Percentiles rank a stretch among this genome's conserved stretches.
Conservation (phyloP, 2,888 invertebrate genomes). For the Oscheius sp. region DNA sequence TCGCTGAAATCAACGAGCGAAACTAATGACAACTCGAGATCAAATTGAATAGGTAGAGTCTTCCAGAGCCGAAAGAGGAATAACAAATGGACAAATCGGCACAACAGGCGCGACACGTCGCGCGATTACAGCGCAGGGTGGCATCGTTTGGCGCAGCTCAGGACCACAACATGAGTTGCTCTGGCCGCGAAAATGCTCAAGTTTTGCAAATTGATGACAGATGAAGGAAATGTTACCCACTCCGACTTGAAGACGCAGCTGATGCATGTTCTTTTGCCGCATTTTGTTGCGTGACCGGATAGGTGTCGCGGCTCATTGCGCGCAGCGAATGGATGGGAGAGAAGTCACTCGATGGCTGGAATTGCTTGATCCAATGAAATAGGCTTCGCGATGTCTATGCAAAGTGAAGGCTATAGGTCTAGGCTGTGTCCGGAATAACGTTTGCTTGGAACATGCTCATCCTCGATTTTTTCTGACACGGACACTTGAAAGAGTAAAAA, state of each 20-base stretch:
- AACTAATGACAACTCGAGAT: too few relatives aligned
- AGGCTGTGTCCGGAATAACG: too few relatives aligned
- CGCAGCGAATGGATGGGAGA: slow-evolving; percentile 1
- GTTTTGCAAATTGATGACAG: slow-evolving; percentile 1
- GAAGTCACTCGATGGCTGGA: background rate
- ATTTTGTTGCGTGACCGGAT: background rate
- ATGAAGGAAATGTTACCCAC: background rate
- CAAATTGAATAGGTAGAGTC: too few relatives aligned
- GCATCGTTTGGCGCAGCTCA: slow-evolving; percentile 14
- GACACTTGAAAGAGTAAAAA: too few relatives aligned
- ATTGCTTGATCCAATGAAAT: too few relatives aligned
- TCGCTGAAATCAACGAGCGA: too few relatives aligned
- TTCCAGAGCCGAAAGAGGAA: slow-evolving; percentile 27
- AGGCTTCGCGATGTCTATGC: too few relatives aligned
- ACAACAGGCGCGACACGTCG: slow-evolving; percentile 30
- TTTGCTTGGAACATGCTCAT: too few relatives aligned
- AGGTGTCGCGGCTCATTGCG: slow-evolving; percentile 16
- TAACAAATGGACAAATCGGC: slow-evolving; percentile 31
- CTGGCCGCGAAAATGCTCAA: background rate
- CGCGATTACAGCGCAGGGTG: slow-evolving; percentile 26
- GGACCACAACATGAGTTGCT: slow-evolving; percentile 25
- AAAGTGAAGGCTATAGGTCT: too few relatives aligned
- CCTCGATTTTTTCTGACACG: too few relatives aligned
- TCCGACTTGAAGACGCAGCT: too few relatives aligned
- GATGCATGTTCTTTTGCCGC: slow-evolving; percentile 1